These are phyloP conservation scores for Ischnura elegans DNA, from an alignment of 2,888 invertebrate species.

Conservation along the genomic window DNA sequence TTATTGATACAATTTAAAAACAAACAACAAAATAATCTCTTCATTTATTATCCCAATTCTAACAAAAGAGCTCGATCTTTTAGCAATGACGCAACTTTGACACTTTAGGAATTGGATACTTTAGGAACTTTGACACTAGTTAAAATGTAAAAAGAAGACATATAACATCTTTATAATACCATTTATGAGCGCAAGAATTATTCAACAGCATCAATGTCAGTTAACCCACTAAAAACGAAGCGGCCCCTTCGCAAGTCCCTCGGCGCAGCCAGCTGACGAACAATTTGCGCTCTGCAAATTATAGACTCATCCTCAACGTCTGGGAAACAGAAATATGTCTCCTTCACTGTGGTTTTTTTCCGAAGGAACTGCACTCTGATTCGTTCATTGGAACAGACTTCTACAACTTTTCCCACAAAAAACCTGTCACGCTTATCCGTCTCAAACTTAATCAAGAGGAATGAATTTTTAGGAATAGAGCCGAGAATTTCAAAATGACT, in stretches of 20 bases:
- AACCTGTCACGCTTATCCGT: not conserved
- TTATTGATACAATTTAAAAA: too few relatives aligned
- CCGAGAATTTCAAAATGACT: not conserved
- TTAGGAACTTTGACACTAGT: too few relatives aligned
- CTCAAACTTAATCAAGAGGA: not conserved
- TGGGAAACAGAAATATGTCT: not conserved
- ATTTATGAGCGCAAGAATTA: too few relatives aligned
- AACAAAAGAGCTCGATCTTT: too few relatives aligned
- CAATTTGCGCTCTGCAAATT: not conserved
- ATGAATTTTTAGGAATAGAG: not conserved
- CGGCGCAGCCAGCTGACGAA: not conserved
- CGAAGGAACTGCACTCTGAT: not conserved
- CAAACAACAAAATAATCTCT: too few relatives aligned
- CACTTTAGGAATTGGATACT: too few relatives aligned
- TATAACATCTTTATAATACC: too few relatives aligned
- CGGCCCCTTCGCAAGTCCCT: not conserved
- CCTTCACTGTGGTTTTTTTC: not conserved
- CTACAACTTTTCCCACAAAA: not conserved
- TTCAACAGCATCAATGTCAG: too few relatives aligned
- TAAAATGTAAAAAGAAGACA: too few relatives aligned
- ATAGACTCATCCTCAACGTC: too few relatives aligned
- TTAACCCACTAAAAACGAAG: not conserved
- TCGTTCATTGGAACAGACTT: not conserved
- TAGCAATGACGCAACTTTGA: too few relatives aligned
- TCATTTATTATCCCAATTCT: too few relatives aligned